Evolutionary conservation across 2,888 invertebrate species (phyloP).

Genomic region (Leptopterna dolabrata): DNA sequence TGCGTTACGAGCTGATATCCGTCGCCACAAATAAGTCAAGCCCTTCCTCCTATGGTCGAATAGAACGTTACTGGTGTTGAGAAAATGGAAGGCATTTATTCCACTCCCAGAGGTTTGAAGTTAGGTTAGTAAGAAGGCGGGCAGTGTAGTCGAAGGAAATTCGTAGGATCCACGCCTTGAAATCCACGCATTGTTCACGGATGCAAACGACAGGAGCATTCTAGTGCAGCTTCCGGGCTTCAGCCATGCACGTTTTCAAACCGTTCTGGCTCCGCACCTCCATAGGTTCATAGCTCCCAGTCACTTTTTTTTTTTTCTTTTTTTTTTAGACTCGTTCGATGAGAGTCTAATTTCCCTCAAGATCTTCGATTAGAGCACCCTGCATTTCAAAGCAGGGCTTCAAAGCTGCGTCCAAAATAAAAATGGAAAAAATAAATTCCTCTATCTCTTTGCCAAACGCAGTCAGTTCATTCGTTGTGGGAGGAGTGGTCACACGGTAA

Average conservation of each 20-base stretch:
- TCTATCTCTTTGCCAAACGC: neutral
- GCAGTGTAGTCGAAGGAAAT: neutral
- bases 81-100: slow-evolving; percentile 2
- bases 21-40: neutral
- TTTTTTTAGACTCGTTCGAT: too few species aligned
- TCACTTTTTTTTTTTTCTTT: too few species aligned
- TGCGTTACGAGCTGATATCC: too few species aligned
- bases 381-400: too few species aligned
- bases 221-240: slow-evolving; percentile 16
- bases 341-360: too few species aligned
- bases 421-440: neutral
- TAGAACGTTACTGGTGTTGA: neutral
- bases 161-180: neutral
- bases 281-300: neutral
- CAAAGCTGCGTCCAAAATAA: too few species aligned
- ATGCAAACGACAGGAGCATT: slow-evolving; percentile 26
- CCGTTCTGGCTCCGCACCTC: neutral
- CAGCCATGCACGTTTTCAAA: neutral
- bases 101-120: neutral
- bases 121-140: neutral
- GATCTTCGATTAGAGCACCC: too few species aligned
- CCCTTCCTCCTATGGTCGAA: neutral
- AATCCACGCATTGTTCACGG: slow-evolving; percentile 28
- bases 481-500: neutral
- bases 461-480: neutral